Evolutionary conservation across 2,797 vertebrate genomes (phyloP).

Genomic region (Microcaecilia unicolor): DNA sequence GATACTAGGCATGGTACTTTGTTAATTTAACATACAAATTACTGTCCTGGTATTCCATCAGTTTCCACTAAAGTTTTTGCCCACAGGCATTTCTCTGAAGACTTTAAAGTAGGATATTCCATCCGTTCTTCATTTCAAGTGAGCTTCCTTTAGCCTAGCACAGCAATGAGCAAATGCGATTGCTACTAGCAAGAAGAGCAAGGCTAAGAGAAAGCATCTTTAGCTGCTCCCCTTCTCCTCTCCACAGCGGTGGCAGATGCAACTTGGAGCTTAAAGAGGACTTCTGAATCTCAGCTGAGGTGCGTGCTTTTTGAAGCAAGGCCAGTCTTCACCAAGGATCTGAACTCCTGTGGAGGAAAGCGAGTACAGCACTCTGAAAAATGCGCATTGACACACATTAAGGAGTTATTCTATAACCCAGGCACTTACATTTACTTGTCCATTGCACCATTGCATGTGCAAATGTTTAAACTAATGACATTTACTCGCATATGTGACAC

Average conservation of each 20-base stretch:
- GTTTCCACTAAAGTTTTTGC: background rate
- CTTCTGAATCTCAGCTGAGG: background rate
- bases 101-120: slow-evolving; percentile 14
- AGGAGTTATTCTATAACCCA: no score
- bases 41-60: slow-evolving; percentile 7
- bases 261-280: slow-evolving; percentile 6
- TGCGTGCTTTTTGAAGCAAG: slow-evolving; percentile 1
- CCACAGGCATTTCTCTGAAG: slow-evolving; percentile 10
- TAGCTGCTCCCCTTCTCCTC: slow-evolving; percentile 36
- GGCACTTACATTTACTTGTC: no score
- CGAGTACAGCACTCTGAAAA: no score
- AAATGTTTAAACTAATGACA: no score
- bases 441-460: no score
- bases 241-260: slow-evolving; percentile 29
- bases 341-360: slow-evolving; percentile 61
- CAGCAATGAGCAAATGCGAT: slow-evolving; percentile 53
- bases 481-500: no score
- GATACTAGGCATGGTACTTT: no score
- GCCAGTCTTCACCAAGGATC: slow-evolving; percentile 31
- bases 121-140: no score
- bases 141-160: no score
- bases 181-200: slow-evolving; percentile 58
- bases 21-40: slow-evolving; percentile 5
- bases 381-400: no score
- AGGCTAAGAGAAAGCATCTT: slow-evolving; percentile 58